Percentiles rank a stretch among this genome's conserved stretches.
Evolutionary conservation across 2,113 vertebrate genomes (phyloP).

Genomic region (Pseudois nayaur): DNA sequence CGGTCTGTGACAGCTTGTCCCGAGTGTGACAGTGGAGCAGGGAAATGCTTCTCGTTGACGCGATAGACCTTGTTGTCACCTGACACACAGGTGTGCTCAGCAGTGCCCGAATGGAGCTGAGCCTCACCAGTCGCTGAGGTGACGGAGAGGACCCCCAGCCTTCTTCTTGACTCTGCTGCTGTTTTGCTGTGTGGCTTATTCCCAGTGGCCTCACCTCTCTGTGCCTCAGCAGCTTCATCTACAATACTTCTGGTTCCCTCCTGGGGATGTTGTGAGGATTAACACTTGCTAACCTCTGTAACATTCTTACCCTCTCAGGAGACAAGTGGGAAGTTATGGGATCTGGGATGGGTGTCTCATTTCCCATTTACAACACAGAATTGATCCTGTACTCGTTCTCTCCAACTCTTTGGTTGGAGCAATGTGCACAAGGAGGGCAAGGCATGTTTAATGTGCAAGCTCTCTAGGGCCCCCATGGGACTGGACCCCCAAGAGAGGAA

Average conservation of each 20-base stretch:
- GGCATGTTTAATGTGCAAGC: too few species aligned
- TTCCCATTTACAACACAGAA: neutral
- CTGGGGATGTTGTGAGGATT: neutral
- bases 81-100: neutral
- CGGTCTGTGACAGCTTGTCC: neutral
- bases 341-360: neutral
- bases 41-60: neutral
- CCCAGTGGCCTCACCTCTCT: constrained; percentile 37
- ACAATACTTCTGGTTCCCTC: neutral
- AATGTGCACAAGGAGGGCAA: rapidly evolving
- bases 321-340: neutral
- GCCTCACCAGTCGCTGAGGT: rapidly evolving
- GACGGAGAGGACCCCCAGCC: neutral
- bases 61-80: neutral
- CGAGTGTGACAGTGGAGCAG: neutral
- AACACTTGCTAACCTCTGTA: constrained; percentile 52
- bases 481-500: neutral
- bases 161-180: neutral
- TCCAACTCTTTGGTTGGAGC: rapidly evolving
- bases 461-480: neutral
- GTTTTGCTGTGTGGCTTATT: neutral
- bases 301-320: neutral
- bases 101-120: rapidly evolving
- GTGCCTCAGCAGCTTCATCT: constrained; percentile 34
- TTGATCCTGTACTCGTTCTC: rapidly evolving